Evolutionary conservation across 2,888 invertebrate genomes (phyloP).

Genomic region (Ctena decussata): DNA sequence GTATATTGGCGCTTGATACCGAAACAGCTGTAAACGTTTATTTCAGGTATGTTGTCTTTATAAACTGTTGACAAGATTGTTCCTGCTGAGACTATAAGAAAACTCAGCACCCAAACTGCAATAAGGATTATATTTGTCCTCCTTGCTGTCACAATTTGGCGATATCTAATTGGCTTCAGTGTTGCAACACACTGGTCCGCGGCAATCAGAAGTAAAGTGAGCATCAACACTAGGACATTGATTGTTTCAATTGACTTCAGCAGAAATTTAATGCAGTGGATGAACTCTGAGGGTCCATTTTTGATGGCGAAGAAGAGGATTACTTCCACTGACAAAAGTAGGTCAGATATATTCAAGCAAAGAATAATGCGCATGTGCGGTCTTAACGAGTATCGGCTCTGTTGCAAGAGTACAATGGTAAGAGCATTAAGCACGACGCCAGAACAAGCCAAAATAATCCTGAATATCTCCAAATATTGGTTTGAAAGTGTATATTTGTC

Average conservation of each 20-base stretch:
- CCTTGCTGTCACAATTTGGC: background rate
- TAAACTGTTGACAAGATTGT: background rate
- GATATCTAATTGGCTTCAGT: background rate
- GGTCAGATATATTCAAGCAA: background rate
- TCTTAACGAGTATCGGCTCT: background rate
- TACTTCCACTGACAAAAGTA: background rate
- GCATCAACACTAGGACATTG: background rate
- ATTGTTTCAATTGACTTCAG: conserved; percentile 1
- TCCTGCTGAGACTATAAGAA: background rate
- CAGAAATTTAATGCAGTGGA: background rate
- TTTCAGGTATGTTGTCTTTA: background rate
- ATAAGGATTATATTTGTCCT: background rate
- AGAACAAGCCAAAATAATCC: background rate
- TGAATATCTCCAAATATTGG: background rate
- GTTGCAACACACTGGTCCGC: background rate
- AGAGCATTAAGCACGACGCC: background rate
- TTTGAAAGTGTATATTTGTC: background rate
- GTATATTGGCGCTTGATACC: background rate
- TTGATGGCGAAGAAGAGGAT: background rate
- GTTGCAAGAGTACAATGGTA: background rate
- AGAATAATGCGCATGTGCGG: conserved; percentile 1
- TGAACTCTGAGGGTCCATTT: conserved; percentile 7
- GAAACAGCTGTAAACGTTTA: background rate
- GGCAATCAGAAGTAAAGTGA: background rate
- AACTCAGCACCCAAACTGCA: background rate